Evolutionary conservation across 2,113 vertebrate species (phyloP), one percentile per base, ranked within the genome.

Genomic region (Dendrocopos noguchii): DNA sequence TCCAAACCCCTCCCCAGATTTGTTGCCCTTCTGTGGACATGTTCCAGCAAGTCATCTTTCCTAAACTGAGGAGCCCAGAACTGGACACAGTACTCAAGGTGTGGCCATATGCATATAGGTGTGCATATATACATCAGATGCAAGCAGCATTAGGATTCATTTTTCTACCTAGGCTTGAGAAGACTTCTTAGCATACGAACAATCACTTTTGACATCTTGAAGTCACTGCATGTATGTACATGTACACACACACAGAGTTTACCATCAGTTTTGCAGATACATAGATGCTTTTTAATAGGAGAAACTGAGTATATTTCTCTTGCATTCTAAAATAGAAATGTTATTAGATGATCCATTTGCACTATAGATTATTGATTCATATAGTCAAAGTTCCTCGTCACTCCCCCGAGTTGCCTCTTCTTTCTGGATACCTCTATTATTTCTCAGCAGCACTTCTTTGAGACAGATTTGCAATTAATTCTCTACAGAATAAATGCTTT

Each of bases 401-500:
- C 39, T 21, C 47, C 15, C 2, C 7, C 14, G 9, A 4, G 27
- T 67, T 60, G 24, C 57, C 24, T 84, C 27, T 15, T 67, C 75
- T 79, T 77, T 80, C 19, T 83, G 18, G 20, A 33, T 84, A 65
- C 20, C 12, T 94, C 42, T 89, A 36, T 36, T 70, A 80, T 34
- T 12, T 82, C 27, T 74, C 6, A 36, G 25, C 11, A 72, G 3
- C 13, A n/a, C 17, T 34, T 67, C 57, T 50, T 9, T 31, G 22
- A 92, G 53, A 93, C 67, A 91, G n/a, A 33, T 21, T 18, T 76
- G 61, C 80, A 93, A 85, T 84, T 33, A 84, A 78, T 85, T 63
- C 36, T 46, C 20, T 33, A 24, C 27, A 79, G 47, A 92, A 64
- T 15, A 89, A 88, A 79, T 70, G 59, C 8, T 55, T 57, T 55